Evolutionary conservation across 2,113 vertebrate genomes (phyloP), one percentile per base, ranked within the genome.

Genomic region (Onychostoma macrolepis): DNA sequence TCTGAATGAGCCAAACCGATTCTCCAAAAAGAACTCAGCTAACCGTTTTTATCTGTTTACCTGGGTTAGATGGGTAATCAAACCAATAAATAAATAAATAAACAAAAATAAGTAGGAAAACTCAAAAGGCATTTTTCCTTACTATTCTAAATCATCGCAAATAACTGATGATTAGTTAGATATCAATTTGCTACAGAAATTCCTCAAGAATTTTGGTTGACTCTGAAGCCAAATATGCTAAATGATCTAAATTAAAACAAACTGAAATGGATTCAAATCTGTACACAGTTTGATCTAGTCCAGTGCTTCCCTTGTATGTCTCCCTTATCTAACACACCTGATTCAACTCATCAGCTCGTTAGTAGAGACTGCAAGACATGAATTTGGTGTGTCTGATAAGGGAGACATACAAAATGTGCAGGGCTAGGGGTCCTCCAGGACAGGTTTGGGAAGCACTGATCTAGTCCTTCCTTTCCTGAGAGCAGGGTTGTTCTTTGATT

Each of bases 31-130:
- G 17, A 7, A 53, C 48, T 50, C 72, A 85, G 90, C 56, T 28
- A 38, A 56, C 19, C 1, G 6, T 24, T 63, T 86, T 26, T 65
- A 74, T 53, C 28, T 93, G 92, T 94, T 94, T 91, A 92, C 93
- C 13, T 67, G 87, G 90, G 89, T 92, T 90, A 85, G 87, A 90
- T 91, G 91, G 89, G 89, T 92, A 87, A 85, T 90, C 89, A 94
- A 94, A 94, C 91, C 45, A 45, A n/a, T 1, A 61, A 58, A 58
- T 6, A 11, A 19, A 53, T 0, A 19, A 8, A 58, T 4, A 45
- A 12, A 45, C 1, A n/a, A 10, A 19, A 61, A n/a, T 10, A 30
- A 8, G 65, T 69, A 69, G 30, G 7, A 33, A 33, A 69, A 19
- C 28, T 33, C 28, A 69, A 69, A 15, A 7, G 30, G 65, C 28